A percentile compares a stretch with the other conserved stretches of the same genome.
phyloP scores from a whole-genome alignment of 2,113 vertebrate genomes.

The Petrocephalus zakoni region DNA sequence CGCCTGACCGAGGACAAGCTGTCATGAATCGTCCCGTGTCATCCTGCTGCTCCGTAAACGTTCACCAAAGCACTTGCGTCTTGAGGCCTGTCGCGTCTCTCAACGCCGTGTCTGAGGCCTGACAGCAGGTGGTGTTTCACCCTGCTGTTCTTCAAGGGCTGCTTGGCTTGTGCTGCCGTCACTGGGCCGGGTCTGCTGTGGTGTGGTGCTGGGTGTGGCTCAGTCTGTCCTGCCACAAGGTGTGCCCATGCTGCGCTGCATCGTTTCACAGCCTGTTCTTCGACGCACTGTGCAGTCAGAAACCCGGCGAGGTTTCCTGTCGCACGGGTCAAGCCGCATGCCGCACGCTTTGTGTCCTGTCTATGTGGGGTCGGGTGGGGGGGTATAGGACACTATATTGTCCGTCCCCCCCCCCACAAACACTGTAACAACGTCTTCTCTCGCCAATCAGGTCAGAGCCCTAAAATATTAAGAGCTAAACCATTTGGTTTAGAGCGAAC shows the following conservation, averaged over 20 bases:
- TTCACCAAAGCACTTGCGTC: background rate
- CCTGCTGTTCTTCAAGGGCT: background rate
- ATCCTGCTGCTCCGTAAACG: background rate
- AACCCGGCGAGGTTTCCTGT: background rate
- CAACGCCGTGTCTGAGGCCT: background rate
- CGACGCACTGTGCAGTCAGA: background rate
- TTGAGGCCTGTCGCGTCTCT: background rate
- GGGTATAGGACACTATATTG: conserved; percentile 25
- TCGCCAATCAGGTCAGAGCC: conserved; percentile 99
- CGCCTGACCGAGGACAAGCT: background rate
- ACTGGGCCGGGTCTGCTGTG: background rate
- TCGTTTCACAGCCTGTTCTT: background rate
- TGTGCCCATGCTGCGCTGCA: background rate
- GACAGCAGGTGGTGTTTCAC: background rate
- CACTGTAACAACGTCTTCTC: conserved; percentile 89
- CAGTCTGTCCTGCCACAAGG: background rate
- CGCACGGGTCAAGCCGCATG: conserved; percentile 4
- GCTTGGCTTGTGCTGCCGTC: background rate
- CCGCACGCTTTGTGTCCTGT: background rate
- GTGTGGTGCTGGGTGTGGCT: background rate
- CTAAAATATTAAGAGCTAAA: conserved; percentile 99
- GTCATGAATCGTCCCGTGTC: background rate
- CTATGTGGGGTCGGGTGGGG: background rate
- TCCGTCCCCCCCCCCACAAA: conserved; percentile 33
- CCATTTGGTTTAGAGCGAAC: conserved; percentile 97